A percentile compares a stretch with the other conserved stretches of the same genome.
phyloP scores from a whole-genome alignment of 2,888 invertebrate species.

The Tachina lurida region DNA sequence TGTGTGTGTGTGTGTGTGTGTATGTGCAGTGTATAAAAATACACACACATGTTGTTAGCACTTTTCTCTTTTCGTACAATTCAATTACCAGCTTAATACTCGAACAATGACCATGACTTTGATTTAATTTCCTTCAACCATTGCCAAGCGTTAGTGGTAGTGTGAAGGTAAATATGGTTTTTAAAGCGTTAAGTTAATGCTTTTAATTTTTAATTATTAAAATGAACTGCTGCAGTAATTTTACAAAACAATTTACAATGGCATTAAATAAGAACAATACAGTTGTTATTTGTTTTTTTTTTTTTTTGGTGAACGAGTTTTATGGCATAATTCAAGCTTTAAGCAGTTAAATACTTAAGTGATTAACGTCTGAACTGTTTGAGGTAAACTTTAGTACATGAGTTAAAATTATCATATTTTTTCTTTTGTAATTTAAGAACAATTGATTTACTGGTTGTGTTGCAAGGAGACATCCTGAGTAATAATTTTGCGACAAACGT shows the following conservation, averaged over 20 bases:
- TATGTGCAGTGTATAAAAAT: no score
- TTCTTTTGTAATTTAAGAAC: no score
- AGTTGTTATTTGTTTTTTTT: neutral
- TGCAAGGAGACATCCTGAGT: no score
- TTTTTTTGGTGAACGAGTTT: neutral
- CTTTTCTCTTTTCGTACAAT: slow-evolving; percentile 9
- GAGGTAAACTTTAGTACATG: no score
- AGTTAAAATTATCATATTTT: no score
- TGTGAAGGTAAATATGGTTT: slow-evolving; percentile 30
- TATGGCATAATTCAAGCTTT: neutral
- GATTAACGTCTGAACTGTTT: no score
- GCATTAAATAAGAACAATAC: neutral
- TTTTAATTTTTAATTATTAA: slow-evolving; percentile 36
- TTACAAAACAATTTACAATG: slow-evolving; percentile 6
- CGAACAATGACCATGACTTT: slow-evolving; percentile 53
- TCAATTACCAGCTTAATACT: slow-evolving; percentile 26
- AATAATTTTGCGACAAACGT: no score
- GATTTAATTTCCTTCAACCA: slow-evolving; percentile 17
- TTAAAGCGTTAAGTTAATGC: slow-evolving; percentile 22
- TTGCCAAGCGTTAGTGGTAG: neutral
- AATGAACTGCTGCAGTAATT: slow-evolving; percentile 2
- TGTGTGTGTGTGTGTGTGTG: no score
- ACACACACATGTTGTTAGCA: neutral
- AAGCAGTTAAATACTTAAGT: no score
- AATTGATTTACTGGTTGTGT: no score